A percentile compares a stretch with the other conserved stretches of the same genome.
Conservation (phyloP, 2,888 invertebrate genomes). For the Latrodectus elegans region DNA sequence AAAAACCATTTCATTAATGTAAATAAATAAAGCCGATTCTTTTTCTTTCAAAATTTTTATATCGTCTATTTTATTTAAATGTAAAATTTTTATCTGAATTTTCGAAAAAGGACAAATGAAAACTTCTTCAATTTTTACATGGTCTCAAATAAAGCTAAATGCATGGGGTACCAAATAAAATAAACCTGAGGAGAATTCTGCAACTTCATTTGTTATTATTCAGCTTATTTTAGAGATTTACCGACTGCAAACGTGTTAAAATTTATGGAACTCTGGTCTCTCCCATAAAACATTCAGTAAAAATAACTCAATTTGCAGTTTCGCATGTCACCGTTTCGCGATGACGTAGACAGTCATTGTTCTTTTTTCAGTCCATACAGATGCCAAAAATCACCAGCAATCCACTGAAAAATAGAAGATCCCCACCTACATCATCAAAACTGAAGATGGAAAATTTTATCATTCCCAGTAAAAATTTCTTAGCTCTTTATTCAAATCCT, state of each 20-base stretch:
- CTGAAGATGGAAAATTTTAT: not conserved
- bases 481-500: not conserved
- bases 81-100: no score
- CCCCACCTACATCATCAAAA: not conserved
- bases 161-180: no score
- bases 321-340: not conserved
- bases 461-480: not conserved
- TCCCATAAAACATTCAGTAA: slow-evolving; percentile 40
- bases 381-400: slow-evolving; percentile 2
- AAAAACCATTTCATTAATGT: no score
- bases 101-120: no score
- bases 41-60: no score
- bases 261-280: slow-evolving; percentile 15
- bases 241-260: slow-evolving; percentile 4
- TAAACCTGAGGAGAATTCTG: not conserved
- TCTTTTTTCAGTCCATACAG: not conserved
- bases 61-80: no score
- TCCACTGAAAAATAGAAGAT: no score
- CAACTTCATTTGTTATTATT: slow-evolving; percentile 36
- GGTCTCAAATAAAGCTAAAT: no score
- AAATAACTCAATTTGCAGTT: slow-evolving; percentile 34
- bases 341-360: not conserved
- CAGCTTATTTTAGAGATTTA: slow-evolving; percentile 19
- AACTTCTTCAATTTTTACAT: no score
- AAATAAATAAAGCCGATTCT: no score